phyloP scores from a whole-genome alignment of 2,797 vertebrate species.

The Amblyraja radiata region DNA sequence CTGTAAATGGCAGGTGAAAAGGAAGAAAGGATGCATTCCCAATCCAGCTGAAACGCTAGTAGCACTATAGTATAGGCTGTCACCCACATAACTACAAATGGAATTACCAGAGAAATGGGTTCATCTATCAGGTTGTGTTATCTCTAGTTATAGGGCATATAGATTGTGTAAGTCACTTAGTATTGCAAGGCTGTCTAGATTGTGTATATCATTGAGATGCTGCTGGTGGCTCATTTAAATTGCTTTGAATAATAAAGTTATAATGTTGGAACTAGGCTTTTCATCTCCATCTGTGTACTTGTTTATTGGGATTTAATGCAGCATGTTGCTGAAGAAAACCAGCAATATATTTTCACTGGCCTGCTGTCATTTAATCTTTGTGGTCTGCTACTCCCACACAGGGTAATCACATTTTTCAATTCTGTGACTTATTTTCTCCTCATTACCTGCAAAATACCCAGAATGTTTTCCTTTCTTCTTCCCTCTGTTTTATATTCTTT shows the following conservation, averaged over 20 bases:
- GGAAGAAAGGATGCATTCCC: neutral
- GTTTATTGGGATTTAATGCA: neutral
- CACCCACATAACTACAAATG: neutral
- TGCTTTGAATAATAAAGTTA: neutral
- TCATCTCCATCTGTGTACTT: neutral
- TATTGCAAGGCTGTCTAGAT: neutral
- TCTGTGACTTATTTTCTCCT: neutral
- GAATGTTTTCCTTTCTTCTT: neutral
- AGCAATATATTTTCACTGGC: neutral
- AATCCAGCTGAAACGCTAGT: too few species aligned
- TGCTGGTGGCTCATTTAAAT: neutral
- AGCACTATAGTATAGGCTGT: neutral
- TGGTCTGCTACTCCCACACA: neutral
- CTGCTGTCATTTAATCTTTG: neutral
- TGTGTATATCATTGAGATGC: neutral
- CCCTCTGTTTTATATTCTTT: neutral
- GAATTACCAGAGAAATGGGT: neutral
- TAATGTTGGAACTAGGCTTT: neutral
- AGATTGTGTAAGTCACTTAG: neutral
- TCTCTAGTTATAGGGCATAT: neutral
- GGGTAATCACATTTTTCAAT: neutral
- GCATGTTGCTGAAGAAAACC: neutral
- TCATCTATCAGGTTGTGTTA: neutral
- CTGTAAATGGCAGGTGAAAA: neutral
- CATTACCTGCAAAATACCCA: neutral